These are phyloP conservation scores for Hirtodrosophila histrioides DNA, from an alignment of 2,888 invertebrate genomes.

Conservation along the genomic window DNA sequence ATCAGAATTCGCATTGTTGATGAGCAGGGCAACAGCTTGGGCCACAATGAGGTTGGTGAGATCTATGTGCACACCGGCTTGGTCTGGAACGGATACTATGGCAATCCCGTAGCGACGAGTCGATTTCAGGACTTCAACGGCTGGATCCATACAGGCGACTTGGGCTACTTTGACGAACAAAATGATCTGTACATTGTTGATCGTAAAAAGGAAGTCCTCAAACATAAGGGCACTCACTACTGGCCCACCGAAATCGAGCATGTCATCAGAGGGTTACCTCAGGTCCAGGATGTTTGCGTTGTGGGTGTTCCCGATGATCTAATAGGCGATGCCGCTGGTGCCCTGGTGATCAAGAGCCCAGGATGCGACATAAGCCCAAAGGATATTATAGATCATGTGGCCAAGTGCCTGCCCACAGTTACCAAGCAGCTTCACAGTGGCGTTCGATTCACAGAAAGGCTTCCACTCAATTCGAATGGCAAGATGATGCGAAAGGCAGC, in stretches of 20 bases:
- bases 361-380: conserved; percentile 28
- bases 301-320: conserved; percentile 51
- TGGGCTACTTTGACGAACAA: conserved; percentile 79
- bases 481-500: conserved; percentile 62
- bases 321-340: conserved; percentile 49
- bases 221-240: conserved; percentile 63
- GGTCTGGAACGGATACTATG: conserved; percentile 79
- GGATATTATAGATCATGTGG: conserved; percentile 50
- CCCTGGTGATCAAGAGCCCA: conserved; percentile 35
- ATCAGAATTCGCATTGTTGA: conserved; percentile 66
- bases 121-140: conserved; percentile 63
- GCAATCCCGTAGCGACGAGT: conserved; percentile 64
- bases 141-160: conserved; percentile 80
- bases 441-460: conserved; percentile 64
- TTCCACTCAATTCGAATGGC: conserved; percentile 75
- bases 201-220: conserved; percentile 79
- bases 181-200: conserved; percentile 70
- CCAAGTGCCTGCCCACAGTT: conserved; percentile 36
- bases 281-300: conserved; percentile 71
- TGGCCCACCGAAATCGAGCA: conserved; percentile 76
- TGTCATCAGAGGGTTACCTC: conserved; percentile 62
- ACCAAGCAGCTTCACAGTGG: conserved; percentile 68
- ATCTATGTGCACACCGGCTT: conserved; percentile 57
- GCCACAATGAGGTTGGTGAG: conserved; percentile 72
- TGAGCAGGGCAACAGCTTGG: conserved; percentile 63